Conservation (phyloP, 2,113 vertebrate species). For the Thermophis baileyi region DNA sequence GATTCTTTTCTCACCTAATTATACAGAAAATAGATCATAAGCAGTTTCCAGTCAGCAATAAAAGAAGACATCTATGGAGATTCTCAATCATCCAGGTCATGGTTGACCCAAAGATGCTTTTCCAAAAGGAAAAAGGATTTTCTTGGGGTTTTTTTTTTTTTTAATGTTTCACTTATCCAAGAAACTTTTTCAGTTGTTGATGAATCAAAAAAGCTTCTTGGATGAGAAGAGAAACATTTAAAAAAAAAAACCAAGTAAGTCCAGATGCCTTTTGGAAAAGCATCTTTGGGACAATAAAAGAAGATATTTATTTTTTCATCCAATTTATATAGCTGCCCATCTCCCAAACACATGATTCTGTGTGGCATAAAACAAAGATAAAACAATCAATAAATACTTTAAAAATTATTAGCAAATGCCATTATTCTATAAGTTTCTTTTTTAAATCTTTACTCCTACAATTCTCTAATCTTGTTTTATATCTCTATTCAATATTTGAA, state of each 20-base stretch:
- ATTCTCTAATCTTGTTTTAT: too few species aligned
- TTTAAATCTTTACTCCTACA: too few species aligned
- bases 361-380: too few species aligned
- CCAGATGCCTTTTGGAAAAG: neutral
- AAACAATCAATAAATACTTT: too few species aligned
- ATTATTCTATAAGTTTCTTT: too few species aligned
- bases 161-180: neutral
- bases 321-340: neutral
- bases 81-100: neutral
- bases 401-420: neutral
- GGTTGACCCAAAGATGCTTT: neutral
- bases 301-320: neutral
- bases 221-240: neutral
- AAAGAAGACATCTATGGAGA: neutral
- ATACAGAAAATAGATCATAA: neutral
- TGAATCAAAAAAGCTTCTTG: neutral
- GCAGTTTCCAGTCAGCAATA: neutral
- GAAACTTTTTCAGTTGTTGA: neutral
- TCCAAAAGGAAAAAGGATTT: neutral
- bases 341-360: neutral
- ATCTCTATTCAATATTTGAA: too few species aligned
- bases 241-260: neutral
- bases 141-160: neutral
- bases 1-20: neutral
- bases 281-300: neutral